Percentiles rank a stretch among this genome's conserved stretches.
Conservation (phyloP, 2,797 vertebrate species). For the Danio kyathit region DNA sequence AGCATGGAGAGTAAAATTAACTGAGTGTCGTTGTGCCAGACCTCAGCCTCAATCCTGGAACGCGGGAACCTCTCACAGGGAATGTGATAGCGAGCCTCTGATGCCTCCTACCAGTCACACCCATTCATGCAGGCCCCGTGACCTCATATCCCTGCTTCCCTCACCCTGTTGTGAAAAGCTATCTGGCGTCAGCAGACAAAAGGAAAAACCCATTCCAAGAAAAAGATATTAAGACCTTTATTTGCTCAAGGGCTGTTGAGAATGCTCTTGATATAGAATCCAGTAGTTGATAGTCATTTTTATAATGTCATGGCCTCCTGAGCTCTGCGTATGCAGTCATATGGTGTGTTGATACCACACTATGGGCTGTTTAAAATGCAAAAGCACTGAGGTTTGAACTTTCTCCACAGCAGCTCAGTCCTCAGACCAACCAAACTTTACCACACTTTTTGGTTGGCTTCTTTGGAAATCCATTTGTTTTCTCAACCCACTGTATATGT, state of each 20-base stretch:
- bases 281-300: slow-evolving; percentile 56
- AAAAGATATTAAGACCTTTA: slow-evolving; percentile 56
- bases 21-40: slow-evolving; percentile 79
- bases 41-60: slow-evolving; percentile 84
- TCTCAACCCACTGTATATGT: slow-evolving; percentile 56
- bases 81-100: slow-evolving; percentile 66
- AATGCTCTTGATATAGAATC: slow-evolving; percentile 50
- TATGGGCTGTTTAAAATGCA: slow-evolving; percentile 42
- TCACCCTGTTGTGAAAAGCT: slow-evolving; percentile 21
- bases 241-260: slow-evolving; percentile 54
- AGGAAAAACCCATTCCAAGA: slow-evolving; percentile 49
- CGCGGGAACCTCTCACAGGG: slow-evolving; percentile 74
- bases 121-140: slow-evolving; percentile 72
- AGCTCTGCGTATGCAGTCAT: slow-evolving; percentile 37
- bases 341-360: slow-evolving; percentile 23
- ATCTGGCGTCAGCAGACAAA: slow-evolving; percentile 45
- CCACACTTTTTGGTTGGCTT: slow-evolving; percentile 56
- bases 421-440: slow-evolving; percentile 48
- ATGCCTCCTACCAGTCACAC: slow-evolving; percentile 84
- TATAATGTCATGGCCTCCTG: slow-evolving; percentile 52
- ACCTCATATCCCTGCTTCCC: slow-evolving; percentile 40
- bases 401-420: slow-evolving; percentile 35
- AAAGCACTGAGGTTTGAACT: slow-evolving; percentile 53
- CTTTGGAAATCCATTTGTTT: slow-evolving; percentile 56
- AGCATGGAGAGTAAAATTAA: slow-evolving; percentile 83